These are phyloP conservation scores for Pseudomyrmex gracilis DNA, from an alignment of 1,140 invertebrate species.

Conservation along the genomic window DNA sequence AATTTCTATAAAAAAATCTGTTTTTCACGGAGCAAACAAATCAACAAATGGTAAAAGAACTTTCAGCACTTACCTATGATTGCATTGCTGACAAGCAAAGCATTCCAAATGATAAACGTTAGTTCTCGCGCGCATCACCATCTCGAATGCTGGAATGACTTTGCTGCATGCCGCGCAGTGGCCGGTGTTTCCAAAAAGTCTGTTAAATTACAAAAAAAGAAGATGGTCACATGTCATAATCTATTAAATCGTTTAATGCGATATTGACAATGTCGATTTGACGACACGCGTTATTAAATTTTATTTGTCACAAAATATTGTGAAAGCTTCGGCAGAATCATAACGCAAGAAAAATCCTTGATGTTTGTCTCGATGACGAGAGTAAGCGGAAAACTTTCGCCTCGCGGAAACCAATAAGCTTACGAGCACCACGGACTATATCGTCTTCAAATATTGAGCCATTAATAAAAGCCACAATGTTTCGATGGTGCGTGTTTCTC, in stretches of 20 bases:
- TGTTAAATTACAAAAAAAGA: conserved; percentile 75
- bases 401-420: conserved; percentile 74
- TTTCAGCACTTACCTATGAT: conserved; percentile 91
- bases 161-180: conserved; percentile 97
- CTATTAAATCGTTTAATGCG: no score
- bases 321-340: not conserved
- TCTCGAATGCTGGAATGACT: conserved; percentile 98
- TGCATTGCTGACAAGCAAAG: conserved; percentile 98
- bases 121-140: conserved; percentile 97
- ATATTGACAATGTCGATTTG: no score
- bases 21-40: no score
- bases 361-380: conserved; percentile 21
- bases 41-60: no score
- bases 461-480: conserved; percentile 82
- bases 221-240: no score
- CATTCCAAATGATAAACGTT: conserved; percentile 98
- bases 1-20: no score
- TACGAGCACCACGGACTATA: conserved; percentile 79
- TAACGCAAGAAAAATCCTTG: not conserved
- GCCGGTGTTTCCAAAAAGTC: conserved; percentile 96
- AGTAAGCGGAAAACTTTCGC: conserved; percentile 38
- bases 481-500: conserved; percentile 75
- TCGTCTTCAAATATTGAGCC: conserved; percentile 83
- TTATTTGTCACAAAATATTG: not conserved
- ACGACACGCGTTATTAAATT: no score